Evolutionary conservation across 2,888 invertebrate genomes (phyloP).

Genomic region (Tanaodytes sp.): DNA sequence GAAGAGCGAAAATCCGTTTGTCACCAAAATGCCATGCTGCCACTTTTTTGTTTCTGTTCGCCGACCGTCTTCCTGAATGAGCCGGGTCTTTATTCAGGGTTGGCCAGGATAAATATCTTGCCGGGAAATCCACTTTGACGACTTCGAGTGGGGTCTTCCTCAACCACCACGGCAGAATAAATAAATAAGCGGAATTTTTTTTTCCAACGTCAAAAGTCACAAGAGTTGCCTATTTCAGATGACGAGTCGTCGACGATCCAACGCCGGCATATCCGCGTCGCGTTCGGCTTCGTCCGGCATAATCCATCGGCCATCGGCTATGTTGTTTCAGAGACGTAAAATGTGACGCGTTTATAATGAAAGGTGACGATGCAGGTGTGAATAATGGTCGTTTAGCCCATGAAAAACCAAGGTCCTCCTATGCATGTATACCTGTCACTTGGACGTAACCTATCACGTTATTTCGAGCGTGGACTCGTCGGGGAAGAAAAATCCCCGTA

Average conservation of each 20-base stretch:
- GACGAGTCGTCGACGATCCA: too few species aligned
- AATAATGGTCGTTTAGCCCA: slow-evolving; percentile 53
- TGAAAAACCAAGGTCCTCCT: slow-evolving; percentile 43
- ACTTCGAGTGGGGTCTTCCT: slow-evolving; percentile 56
- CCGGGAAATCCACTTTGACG: slow-evolving; percentile 53
- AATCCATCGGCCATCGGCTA: slow-evolving; percentile 65
- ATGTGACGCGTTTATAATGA: slow-evolving; percentile 71
- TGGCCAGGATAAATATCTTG: slow-evolving; percentile 59
- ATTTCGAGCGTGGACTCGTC: slow-evolving; percentile 21
- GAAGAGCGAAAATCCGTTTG: too few species aligned
- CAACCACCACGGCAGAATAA: slow-evolving; percentile 60
- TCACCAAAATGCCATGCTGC: too few species aligned
- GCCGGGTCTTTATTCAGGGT: too few species aligned
- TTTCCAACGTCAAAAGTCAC: slow-evolving; percentile 42
- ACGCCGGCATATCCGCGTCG: slow-evolving; percentile 21
- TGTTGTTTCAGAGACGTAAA: slow-evolving; percentile 72
- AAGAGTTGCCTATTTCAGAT: slow-evolving; percentile 58
- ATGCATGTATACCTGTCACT: slow-evolving; percentile 44
- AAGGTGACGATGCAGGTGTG: slow-evolving; percentile 69
- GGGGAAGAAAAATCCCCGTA: slow-evolving; percentile 20
- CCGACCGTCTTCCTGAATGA: too few species aligned
- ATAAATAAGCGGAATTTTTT: slow-evolving; percentile 67
- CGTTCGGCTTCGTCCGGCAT: slow-evolving; percentile 43
- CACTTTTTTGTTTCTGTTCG: too few species aligned
- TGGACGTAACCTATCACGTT: slow-evolving; percentile 26